phyloP scores from a whole-genome alignment of 2,797 vertebrate genomes.

The Tokudaia tokunoshimensis region DNA sequence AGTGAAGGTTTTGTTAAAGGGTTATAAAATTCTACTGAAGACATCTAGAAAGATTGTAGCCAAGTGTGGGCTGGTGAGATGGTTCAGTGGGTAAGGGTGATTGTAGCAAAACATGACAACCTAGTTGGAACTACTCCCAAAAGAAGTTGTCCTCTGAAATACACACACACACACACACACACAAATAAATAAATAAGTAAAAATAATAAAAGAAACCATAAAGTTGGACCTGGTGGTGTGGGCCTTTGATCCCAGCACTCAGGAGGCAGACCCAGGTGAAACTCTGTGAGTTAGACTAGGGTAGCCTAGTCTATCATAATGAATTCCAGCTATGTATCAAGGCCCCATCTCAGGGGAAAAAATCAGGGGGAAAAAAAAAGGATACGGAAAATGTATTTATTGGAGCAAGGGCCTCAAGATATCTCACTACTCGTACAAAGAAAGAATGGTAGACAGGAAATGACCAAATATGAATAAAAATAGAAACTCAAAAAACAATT shows the following conservation, averaged over 20 bases:
- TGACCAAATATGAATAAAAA: constrained; percentile 1
- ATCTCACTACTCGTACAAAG: background rate
- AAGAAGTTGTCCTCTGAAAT: background rate
- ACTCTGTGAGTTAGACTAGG: too few relatives aligned
- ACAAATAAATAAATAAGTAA: background rate
- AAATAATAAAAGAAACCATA: background rate
- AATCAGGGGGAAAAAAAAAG: background rate
- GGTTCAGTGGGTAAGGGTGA: background rate
- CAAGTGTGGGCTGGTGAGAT: background rate
- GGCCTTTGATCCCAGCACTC: background rate
- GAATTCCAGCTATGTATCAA: background rate
- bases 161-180: background rate
- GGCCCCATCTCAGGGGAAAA: background rate
- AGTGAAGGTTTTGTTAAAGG: background rate
- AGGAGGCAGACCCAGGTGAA: background rate
- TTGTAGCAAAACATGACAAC: background rate
- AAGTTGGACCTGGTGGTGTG: background rate
- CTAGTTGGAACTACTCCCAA: background rate
- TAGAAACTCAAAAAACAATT: background rate
- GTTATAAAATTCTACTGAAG: background rate
- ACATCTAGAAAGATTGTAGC: background rate
- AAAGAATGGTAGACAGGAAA: background rate
- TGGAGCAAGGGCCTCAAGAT: background rate
- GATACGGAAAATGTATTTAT: background rate
- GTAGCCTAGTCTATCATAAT: background rate